Percentiles rank a stretch among this genome's conserved stretches.
phyloP scores from a whole-genome alignment of 1,140 invertebrate genomes.

The Aphelenchoides besseyi region DNA sequence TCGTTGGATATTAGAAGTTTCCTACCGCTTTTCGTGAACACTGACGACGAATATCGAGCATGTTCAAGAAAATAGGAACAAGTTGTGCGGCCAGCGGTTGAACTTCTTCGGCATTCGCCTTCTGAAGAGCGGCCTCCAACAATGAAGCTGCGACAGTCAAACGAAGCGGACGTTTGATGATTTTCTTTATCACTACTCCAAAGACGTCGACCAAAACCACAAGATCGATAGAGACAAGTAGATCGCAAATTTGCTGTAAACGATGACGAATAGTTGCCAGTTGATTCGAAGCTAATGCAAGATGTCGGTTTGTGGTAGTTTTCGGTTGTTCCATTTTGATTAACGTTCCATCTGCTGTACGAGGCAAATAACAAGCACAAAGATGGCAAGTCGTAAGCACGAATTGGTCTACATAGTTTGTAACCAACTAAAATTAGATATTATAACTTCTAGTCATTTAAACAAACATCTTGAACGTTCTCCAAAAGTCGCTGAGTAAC shows the following conservation, averaged over 20 bases:
- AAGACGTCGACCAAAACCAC: slow-evolving; percentile 20
- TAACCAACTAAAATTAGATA: slow-evolving; percentile 11
- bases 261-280: slow-evolving; percentile 24
- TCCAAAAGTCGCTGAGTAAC: slow-evolving; percentile 27
- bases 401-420: slow-evolving; percentile 16
- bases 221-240: slow-evolving; percentile 10
- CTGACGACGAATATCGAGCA: background rate
- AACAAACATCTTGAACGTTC: slow-evolving; percentile 11
- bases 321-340: slow-evolving; percentile 7
- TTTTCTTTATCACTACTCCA: slow-evolving; percentile 11
- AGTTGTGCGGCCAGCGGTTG: slow-evolving; percentile 11
- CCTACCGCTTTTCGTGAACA: background rate
- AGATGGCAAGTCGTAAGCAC: slow-evolving; percentile 22
- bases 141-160: background rate
- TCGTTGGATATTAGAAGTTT: background rate
- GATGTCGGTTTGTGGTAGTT: slow-evolving; percentile 3
- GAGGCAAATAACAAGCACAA: slow-evolving; percentile 17
- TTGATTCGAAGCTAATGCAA: slow-evolving; percentile 2
- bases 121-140: slow-evolving; percentile 17
- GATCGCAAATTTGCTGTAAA: background rate
- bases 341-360: background rate
- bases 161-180: slow-evolving; percentile 14
- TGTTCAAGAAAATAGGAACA: background rate
- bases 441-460: no score
- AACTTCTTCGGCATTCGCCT: slow-evolving; percentile 13